Percentiles rank a stretch among this genome's conserved stretches.
Evolutionary conservation across 2,888 invertebrate species (phyloP).

Genomic region (Ypsolopha scabrella): DNA sequence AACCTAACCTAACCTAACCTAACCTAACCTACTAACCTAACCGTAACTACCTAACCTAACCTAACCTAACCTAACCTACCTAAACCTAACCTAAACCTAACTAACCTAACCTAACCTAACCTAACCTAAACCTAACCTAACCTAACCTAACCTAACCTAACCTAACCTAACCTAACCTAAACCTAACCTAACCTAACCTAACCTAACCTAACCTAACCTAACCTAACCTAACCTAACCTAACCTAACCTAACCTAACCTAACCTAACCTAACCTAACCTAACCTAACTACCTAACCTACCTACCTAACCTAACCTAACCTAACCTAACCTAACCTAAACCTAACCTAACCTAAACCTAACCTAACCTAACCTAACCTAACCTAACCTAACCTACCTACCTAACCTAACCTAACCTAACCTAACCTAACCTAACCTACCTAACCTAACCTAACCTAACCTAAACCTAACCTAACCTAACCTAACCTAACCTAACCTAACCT

Average conservation of each 20-base stretch:
- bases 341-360: too few species aligned
- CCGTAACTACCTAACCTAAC: conserved; percentile 3
- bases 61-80: too few species aligned
- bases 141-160: conserved; percentile 1
- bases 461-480: conserved; percentile 8
- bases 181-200: conserved; percentile 1
- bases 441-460: conserved; percentile 8
- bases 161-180: conserved; percentile 2
- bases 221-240: conserved; percentile 1
- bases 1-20: background rate
- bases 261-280: conserved; percentile 4
- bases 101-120: too few species aligned
- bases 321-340: background rate
- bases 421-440: too few species aligned
- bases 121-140: background rate
- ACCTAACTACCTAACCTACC: conserved; percentile 5
- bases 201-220: conserved; percentile 7
- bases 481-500: background rate
- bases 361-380: conserved; percentile 8
- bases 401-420: too few species aligned
- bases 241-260: conserved; percentile 6
- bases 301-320: conserved; percentile 12
- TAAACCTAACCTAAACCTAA: too few species aligned
- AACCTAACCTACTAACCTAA: conserved; percentile 6
- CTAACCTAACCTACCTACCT: conserved; percentile 12